Evolutionary conservation across 2,797 vertebrate genomes (phyloP).

Genomic region (Peromyscus eremicus): DNA sequence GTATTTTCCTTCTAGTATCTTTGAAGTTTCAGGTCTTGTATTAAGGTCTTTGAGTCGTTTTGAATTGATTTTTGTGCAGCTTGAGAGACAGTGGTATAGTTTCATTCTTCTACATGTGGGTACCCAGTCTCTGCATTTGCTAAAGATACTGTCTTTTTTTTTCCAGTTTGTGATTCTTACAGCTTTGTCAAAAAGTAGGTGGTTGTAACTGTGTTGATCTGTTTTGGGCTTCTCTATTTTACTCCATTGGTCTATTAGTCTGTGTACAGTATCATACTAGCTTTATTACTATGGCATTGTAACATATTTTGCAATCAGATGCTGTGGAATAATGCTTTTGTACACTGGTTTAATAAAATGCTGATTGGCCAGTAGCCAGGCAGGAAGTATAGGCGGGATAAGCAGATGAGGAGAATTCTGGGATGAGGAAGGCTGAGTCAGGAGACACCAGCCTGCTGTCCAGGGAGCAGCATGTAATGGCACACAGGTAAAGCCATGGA

Average conservation of each 20-base stretch:
- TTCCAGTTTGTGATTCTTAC: background rate
- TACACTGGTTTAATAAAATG: no score
- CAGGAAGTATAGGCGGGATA: no score
- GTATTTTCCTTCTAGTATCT: background rate
- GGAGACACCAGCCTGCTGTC: no score
- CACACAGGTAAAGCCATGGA: no score
- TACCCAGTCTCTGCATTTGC: background rate
- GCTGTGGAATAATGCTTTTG: no score
- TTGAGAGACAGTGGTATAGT: background rate
- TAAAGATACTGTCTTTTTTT: background rate
- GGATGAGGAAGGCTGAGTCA: no score
- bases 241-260: background rate
- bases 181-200: background rate
- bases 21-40: background rate
- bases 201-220: background rate
- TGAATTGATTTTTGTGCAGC: background rate
- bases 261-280: background rate
- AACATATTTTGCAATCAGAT: background rate
- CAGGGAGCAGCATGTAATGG: no score
- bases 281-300: background rate
- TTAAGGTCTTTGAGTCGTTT: background rate
- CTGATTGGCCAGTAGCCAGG: no score
- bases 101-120: background rate
- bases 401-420: no score
- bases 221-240: background rate